These are phyloP conservation scores for Phrynocephalus vlangalii DNA, from an alignment of 2,797 vertebrate genomes.

Conservation along the genomic window DNA sequence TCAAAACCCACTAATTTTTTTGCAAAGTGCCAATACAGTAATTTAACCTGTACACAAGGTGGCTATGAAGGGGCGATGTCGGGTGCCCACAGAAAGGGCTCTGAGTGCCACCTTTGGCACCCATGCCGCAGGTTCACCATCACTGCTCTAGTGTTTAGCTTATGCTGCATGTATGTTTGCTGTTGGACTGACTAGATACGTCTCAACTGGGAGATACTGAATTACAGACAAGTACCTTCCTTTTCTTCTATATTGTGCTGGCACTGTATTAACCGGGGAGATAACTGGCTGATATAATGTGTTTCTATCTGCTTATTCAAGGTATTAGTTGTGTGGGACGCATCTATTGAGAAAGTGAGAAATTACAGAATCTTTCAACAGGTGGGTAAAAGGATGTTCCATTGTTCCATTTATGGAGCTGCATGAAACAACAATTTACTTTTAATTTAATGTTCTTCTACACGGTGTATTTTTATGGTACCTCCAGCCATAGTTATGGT, in stretches of 20 bases:
- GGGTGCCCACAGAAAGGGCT: too few relatives aligned
- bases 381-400: constrained; percentile 74
- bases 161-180: not conserved
- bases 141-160: not conserved
- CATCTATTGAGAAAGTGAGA: constrained; percentile 85
- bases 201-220: not conserved
- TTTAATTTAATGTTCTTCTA: not conserved
- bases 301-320: constrained; percentile 57
- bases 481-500: too few relatives aligned
- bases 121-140: too few relatives aligned
- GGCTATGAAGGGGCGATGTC: too few relatives aligned
- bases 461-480: not conserved
- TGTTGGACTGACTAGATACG: too few relatives aligned
- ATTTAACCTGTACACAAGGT: too few relatives aligned
- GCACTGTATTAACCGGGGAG: not conserved
- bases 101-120: too few relatives aligned
- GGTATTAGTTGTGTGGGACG: constrained; percentile 97
- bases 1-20: too few relatives aligned
- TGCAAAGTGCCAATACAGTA: too few relatives aligned
- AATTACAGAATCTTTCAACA: constrained; percentile 95
- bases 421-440: not conserved
- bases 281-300: not conserved
- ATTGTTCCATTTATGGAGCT: not conserved
- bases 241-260: not conserved
- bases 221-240: not conserved